Conservation (phyloP, 2,888 invertebrate genomes). For the Pollenia amentaria region DNA sequence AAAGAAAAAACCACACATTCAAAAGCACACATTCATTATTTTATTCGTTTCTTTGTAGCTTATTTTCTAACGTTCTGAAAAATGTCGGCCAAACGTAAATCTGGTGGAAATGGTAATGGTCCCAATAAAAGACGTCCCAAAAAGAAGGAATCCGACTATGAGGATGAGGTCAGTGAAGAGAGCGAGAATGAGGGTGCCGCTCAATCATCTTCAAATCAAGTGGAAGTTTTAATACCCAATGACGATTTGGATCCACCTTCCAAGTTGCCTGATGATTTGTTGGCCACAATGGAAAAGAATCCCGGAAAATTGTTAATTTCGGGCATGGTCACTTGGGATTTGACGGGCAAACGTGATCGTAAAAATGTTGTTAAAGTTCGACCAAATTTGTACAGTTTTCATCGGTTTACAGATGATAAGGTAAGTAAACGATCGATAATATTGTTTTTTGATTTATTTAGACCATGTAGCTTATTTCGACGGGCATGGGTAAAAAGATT, state of each 20-base stretch:
- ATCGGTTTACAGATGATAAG: conserved; percentile 89
- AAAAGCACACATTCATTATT: background rate
- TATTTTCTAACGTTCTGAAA: conserved; percentile 39
- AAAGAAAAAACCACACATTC: background rate
- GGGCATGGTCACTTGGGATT: conserved; percentile 96
- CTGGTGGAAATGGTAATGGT: conserved; percentile 82
- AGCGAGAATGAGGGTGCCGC: conserved; percentile 79
- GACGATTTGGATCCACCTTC: conserved; percentile 86
- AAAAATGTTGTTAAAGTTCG: conserved; percentile 88
- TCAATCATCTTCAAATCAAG: conserved; percentile 78
- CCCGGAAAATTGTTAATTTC: conserved; percentile 92
- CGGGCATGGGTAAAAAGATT: no score
- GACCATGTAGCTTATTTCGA: no score
- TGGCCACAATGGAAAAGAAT: conserved; percentile 88
- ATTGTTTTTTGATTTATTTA: background rate
- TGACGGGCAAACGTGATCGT: conserved; percentile 91
- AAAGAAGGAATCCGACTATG: conserved; percentile 84
- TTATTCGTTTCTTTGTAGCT: conserved; percentile 35
- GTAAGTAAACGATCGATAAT: conserved; percentile 80
- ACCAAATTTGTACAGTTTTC: conserved; percentile 92
- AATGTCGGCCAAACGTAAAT: conserved; percentile 84
- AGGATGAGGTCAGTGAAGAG: conserved; percentile 84
- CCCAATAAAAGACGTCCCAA: conserved; percentile 84
- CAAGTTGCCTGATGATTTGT: conserved; percentile 88
- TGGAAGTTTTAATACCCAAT: conserved; percentile 84